Evolutionary conservation across 2,113 vertebrate species (phyloP).

Genomic region (Chloropsis hardwickii): DNA sequence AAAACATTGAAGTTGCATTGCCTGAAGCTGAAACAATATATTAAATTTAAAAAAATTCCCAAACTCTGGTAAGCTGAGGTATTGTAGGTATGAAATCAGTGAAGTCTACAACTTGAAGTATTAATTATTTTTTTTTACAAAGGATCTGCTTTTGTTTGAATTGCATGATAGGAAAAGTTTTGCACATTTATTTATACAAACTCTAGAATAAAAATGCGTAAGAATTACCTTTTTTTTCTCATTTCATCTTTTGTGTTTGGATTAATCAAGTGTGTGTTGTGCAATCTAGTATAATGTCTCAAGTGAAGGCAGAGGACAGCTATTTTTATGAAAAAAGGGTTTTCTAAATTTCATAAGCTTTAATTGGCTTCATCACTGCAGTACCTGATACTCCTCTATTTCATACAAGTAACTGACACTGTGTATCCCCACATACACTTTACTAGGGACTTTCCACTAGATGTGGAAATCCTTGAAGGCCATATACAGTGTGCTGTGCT

Average conservation of each 20-base stretch:
- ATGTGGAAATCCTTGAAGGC: neutral
- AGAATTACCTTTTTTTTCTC: neutral
- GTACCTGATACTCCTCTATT: neutral
- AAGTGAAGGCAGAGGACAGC: neutral
- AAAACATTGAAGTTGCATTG: neutral
- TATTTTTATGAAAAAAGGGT: neutral
- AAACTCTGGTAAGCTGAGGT: neutral
- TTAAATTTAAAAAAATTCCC: neutral
- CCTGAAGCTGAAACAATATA: neutral
- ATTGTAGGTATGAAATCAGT: neutral
- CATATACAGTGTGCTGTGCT: neutral
- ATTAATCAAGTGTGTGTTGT: neutral
- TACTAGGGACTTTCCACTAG: neutral
- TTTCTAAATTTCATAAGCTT: neutral
- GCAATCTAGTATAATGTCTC: neutral
- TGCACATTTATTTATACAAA: neutral
- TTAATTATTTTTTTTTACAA: neutral
- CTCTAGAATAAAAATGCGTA: neutral
- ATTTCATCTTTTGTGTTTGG: neutral
- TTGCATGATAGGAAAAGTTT: neutral
- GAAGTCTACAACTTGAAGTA: neutral
- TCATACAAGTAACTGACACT: neutral
- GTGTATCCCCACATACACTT: neutral
- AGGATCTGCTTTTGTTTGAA: neutral
- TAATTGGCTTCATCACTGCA: neutral